Evolutionary conservation across 2,888 invertebrate genomes (phyloP), one percentile per base, ranked within the genome.

Genomic region (Orthonevra nobilis): DNA sequence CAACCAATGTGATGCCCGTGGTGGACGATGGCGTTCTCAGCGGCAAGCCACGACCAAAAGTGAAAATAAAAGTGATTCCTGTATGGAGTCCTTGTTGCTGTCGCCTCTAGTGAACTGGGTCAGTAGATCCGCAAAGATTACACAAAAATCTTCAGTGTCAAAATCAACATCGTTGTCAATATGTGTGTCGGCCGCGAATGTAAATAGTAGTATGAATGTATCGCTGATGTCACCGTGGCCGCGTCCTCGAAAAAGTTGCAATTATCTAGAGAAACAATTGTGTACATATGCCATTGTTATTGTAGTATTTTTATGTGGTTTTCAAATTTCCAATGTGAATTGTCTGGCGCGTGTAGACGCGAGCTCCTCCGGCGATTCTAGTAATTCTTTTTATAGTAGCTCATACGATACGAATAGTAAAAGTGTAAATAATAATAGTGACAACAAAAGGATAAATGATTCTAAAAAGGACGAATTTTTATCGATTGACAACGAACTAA

Each of bases 251-350:
- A 81, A 63, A 63, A 72, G 61, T 72, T 60, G 44, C 66, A 77
- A 63, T 64, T 81, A 48, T 40, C 50, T 73, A 58, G 56, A 68
- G 44, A 72, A 60, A 72, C 81, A 70, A 60, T 54, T 81, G 52
- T 84, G 82, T 83, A 83, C 74, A 82, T 83, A 83, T 83, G 68
- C 82, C 66, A 75, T 83, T 82, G 75, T 82, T 82, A 58, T 82
- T 81, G 70, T 83, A 75, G 73, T 83, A 56, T 82, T 83, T 81
- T 77, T 84, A 82, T 82, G 83, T 82, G 82, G 83, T 75, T 82
- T 77, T 69, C 82, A 82, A 81, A 70, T 83, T 28, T 69, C 75
- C 52, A 72, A 72, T 69, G 82, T 81, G 48, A 70, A 68, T 63
- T 81, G 82, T 63, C 50, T 69, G 19, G 70, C 82, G 42, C 68